Percentiles rank a stretch among this genome's conserved stretches.
Evolutionary conservation across 2,888 invertebrate genomes (phyloP).

Genomic region (Cheiracanthium punctorium): DNA sequence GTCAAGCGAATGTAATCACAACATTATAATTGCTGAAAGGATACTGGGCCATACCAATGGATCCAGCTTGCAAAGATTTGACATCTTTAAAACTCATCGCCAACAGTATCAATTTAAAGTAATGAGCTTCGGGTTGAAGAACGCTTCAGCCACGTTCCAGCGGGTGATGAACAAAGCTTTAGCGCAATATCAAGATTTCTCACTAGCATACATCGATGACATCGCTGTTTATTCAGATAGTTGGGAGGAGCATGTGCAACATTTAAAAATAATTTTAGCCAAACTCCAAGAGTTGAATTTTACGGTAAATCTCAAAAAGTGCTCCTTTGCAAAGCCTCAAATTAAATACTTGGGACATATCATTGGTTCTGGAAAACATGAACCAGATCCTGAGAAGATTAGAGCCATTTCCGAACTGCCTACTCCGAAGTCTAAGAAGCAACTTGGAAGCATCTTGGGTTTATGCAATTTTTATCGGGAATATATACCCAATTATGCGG

Average conservation of each 20-base stretch:
- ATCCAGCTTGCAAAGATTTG: background rate
- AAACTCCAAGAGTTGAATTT: background rate
- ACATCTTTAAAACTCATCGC: background rate
- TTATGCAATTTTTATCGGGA: background rate
- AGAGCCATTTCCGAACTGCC: too few species aligned
- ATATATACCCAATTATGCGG: background rate
- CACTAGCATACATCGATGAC: background rate
- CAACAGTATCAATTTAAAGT: background rate
- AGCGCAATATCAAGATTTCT: background rate
- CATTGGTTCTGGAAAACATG: too few species aligned
- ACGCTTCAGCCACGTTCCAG: conserved; percentile 12
- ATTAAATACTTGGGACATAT: too few species aligned
- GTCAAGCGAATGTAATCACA: background rate
- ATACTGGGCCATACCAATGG: background rate
- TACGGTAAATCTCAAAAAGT: conserved; percentile 8
- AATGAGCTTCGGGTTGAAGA: background rate
- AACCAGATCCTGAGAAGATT: too few species aligned
- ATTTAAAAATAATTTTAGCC: background rate
- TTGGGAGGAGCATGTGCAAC: background rate
- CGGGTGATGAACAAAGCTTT: background rate
- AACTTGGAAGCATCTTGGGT: background rate
- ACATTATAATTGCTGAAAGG: background rate
- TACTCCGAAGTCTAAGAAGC: too few species aligned
- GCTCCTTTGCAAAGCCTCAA: background rate
- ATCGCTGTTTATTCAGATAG: background rate